Conservation (phyloP, 1,140 invertebrate genomes). For the Drosophila mojavensis region DNA sequence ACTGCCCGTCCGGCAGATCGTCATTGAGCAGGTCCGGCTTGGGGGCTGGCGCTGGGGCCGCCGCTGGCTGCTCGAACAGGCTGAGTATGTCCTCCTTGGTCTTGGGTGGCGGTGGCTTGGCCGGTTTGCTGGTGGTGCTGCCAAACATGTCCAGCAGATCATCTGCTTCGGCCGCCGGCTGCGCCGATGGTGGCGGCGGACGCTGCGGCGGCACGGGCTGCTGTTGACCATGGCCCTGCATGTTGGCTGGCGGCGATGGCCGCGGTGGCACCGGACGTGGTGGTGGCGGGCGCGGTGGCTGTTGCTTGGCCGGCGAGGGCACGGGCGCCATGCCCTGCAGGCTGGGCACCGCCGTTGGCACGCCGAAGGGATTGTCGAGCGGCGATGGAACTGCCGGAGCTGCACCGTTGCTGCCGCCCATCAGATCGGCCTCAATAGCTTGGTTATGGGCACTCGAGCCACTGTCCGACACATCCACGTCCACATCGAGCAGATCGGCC, state of each 20-base stretch:
- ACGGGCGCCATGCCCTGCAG: constrained; percentile 64
- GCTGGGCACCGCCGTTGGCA: constrained; percentile 71
- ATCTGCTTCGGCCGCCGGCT: constrained; percentile 60
- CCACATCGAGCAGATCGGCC: constrained; percentile 88
- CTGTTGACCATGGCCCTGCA: constrained; percentile 53
- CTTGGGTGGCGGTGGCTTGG: constrained; percentile 84
- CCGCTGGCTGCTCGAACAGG: constrained; percentile 86
- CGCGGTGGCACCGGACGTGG: constrained; percentile 84
- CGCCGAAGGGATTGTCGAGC: constrained; percentile 77
- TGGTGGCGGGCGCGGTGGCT: constrained; percentile 78
- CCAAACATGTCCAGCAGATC: constrained; percentile 85
- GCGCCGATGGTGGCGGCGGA: constrained; percentile 62
- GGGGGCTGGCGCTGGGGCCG: constrained; percentile 56
- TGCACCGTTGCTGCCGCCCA: constrained; percentile 18
- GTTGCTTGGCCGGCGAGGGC: constrained; percentile 60
- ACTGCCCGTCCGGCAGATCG: constrained; percentile 81
- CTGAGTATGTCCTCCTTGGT: constrained; percentile 88
- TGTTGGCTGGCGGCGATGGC: constrained; percentile 80
- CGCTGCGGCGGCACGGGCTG: constrained; percentile 62
- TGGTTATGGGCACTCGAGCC: constrained; percentile 67
- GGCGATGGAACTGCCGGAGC: constrained; percentile 27
- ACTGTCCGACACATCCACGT: constrained; percentile 65
- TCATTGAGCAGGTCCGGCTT: constrained; percentile 85
- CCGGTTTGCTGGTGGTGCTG: constrained; percentile 66
- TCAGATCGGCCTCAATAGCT: constrained; percentile 66